Evolutionary conservation across 1,140 invertebrate genomes (phyloP), one percentile per base, ranked within the genome.

Genomic region (Hyposmocoma kahamanoa): DNA sequence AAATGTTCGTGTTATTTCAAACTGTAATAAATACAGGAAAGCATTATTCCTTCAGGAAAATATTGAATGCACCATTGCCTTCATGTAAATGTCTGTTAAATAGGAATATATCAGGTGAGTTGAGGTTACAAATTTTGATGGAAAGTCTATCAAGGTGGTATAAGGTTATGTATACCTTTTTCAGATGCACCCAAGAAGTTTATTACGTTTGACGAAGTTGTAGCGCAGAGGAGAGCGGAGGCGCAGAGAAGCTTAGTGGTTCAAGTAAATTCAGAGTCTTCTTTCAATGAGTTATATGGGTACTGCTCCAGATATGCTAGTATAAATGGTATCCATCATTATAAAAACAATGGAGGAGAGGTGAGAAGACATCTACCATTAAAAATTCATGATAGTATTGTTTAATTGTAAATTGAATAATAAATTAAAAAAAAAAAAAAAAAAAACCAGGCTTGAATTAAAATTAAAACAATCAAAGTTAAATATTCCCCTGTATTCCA

Each of bases 201-300:
- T 64, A 48, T 67, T 48, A 74, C 59, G 19, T 87, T 87, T 53
- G 81, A 87, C 36, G 81, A 84, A 53, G 42, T 86, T 26, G 67
- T 79, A 8, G 50, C 62, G 13, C 66, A 74, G 22, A 76, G 90
- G 58, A 85, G 86, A 72, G 56, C 68, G 15, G 85, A 93, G 80
- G 91, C 92, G 5, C 72, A 77, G 32, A 72, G 88, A 47, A 92
- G 90, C 71, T 68, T 91, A 21, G 67, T 92, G 10, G 84, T 91
- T 17, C 88, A 91, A 87, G 90, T 92, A 1, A 89, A 90, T 59
- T 90, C 91, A 0, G 78, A 89, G 26, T 87, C 89, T 26, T 91
- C 90, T 4, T 89, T 87, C 56, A 64, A 66, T 39, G 89, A 92
- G 78, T 77, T 93, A 22, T 87, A 90, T 69, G 74, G 83, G 1